A percentile compares a stretch with the other conserved stretches of the same genome.
These are phyloP conservation scores for Catharus minimus DNA, from an alignment of 2,113 vertebrate genomes.

Conservation along the genomic window DNA sequence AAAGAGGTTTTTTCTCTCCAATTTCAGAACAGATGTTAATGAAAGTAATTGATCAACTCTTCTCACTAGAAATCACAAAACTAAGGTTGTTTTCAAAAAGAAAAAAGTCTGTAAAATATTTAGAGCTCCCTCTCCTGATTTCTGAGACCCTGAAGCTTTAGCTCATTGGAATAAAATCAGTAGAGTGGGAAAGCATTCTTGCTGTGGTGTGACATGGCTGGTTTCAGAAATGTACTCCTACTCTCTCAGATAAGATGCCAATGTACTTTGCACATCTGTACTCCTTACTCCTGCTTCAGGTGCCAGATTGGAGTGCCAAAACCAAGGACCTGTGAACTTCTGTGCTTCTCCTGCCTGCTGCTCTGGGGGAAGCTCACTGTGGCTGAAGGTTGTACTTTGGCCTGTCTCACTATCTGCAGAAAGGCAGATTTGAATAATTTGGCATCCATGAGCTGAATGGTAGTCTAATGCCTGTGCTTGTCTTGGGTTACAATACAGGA, in stretches of 20 bases:
- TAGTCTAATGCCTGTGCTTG: neutral
- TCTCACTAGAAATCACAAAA: neutral
- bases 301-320: neutral
- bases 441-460: neutral
- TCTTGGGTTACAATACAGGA: too few species aligned
- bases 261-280: neutral
- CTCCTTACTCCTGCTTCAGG: neutral
- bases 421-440: neutral
- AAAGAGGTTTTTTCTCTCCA: neutral
- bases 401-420: neutral
- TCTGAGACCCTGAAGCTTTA: neutral
- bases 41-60: neutral
- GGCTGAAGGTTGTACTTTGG: accelerated
- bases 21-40: neutral
- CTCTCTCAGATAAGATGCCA: neutral
- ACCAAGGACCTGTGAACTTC: accelerated
- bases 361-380: neutral
- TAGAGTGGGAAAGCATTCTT: neutral
- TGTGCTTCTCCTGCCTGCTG: accelerated
- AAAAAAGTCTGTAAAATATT: neutral
- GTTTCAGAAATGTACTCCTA: neutral
- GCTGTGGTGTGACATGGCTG: accelerated
- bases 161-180: accelerated
- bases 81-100: neutral
- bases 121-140: neutral